Conservation (phyloP, 2,888 invertebrate species). For the Trichogramma evanescens region DNA sequence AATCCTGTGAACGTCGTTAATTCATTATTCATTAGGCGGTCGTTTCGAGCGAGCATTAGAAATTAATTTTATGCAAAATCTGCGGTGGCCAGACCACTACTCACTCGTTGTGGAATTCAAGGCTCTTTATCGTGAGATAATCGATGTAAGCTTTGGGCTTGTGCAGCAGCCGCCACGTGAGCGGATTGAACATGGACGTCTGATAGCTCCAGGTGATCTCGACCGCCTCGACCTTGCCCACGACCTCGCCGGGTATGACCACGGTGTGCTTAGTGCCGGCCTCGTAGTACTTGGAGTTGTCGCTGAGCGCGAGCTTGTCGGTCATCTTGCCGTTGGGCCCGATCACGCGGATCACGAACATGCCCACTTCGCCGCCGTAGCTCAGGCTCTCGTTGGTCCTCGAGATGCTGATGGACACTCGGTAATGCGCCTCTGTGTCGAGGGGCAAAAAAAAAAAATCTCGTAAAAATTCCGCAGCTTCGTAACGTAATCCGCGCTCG, state of each 20-base stretch:
- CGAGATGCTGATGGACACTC: conserved; percentile 67
- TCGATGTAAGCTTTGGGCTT: conserved; percentile 69
- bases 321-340: conserved; percentile 57
- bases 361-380: conserved; percentile 76
- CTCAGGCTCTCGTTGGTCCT: conserved; percentile 61
- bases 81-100: conserved; percentile 25
- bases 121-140: conserved; percentile 62
- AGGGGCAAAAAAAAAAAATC: too few species aligned
- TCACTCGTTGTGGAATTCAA: conserved; percentile 65
- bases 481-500: too few species aligned
- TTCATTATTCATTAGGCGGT: conserved; percentile 3
- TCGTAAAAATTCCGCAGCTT: too few species aligned
- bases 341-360: conserved; percentile 61
- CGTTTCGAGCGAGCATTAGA: neutral
- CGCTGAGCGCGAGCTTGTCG: conserved; percentile 55
- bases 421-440: conserved; percentile 67
- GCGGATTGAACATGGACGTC: conserved; percentile 70
- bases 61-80: neutral
- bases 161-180: conserved; percentile 73
- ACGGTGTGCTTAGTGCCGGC: conserved; percentile 65
- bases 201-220: conserved; percentile 74
- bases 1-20: conserved; percentile 50
- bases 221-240: conserved; percentile 61
- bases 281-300: conserved; percentile 57
- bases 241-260: conserved; percentile 61